phyloP scores from a whole-genome alignment of 2,113 vertebrate species.

The Pangasianodon gigas region DNA sequence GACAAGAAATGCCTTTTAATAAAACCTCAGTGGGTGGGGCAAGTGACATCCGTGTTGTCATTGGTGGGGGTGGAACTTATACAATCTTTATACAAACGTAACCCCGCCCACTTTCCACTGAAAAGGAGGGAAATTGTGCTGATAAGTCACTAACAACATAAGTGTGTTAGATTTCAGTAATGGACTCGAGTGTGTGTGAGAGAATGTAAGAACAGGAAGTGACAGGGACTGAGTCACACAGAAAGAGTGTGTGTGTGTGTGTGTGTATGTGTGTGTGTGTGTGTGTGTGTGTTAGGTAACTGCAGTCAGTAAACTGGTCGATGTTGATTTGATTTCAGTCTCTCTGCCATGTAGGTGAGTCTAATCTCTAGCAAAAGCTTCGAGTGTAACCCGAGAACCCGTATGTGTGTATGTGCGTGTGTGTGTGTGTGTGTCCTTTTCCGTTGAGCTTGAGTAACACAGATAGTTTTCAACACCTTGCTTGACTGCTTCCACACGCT shows the following conservation, averaged over 20 bases:
- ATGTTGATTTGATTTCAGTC: slow-evolving; percentile 35
- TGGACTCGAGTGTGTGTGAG: neutral
- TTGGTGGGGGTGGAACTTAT: neutral
- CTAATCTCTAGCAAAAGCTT: slow-evolving; percentile 34
- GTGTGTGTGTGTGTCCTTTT: slow-evolving; percentile 21
- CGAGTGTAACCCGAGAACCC: slow-evolving; percentile 45
- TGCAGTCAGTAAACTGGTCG: slow-evolving; percentile 30
- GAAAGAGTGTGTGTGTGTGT: neutral
- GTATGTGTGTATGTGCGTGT: neutral
- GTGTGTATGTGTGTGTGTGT: slow-evolving; percentile 7
- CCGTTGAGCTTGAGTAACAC: slow-evolving; percentile 9
- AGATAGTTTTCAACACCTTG: slow-evolving; percentile 34
- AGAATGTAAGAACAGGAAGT: slow-evolving; percentile 2
- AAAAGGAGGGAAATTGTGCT: neutral
- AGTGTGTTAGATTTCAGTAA: neutral
- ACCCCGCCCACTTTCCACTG: neutral
- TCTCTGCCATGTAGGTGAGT: slow-evolving; percentile 16
- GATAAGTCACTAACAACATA: neutral
- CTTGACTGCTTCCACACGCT: slow-evolving; percentile 12
- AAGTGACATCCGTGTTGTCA: neutral
- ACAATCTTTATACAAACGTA: neutral
- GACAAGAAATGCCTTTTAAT: neutral
- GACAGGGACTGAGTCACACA: neutral
- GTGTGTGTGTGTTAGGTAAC: slow-evolving; percentile 14
- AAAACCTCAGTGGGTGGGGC: neutral